Evolutionary conservation across 2,113 vertebrate genomes (phyloP), one percentile per base, ranked within the genome.

Genomic region (Pelvicachromis taeniatus): DNA sequence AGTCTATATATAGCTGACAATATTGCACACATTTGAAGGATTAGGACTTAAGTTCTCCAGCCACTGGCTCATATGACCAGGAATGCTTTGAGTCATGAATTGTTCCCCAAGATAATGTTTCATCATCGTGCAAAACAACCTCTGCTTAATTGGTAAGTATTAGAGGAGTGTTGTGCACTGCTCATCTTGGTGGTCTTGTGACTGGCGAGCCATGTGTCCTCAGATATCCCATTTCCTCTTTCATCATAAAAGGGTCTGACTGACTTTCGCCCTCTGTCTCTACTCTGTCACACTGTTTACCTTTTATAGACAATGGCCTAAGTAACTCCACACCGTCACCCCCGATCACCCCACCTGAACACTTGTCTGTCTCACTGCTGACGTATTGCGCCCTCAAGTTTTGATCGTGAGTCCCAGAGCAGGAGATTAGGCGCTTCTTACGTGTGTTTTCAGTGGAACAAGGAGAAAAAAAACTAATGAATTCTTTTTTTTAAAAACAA

Each of bases 1-100:
- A 92, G 92, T 93, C 97, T 99, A 98, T 97, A 97, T 97, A 98
- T 98, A 98, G 97, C 96, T 96, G 96, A 98, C 97, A 99, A 98
- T 98, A 98, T 97, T 97, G 96, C 96, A 91, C 96, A 97, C 97
- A 96, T 97, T 96, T 96, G 96, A 97, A 96, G 96, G 96, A 94
- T 97, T 97, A 97, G 96, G 97, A 95, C 95, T 97, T 92, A 86
- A 92, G 97, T 97, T 97, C 97, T 97, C 96, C 93, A 93, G 96
- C 95, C 94, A 89, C 40, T 84, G 96, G 96, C 97, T 99, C 97
- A 97, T 97, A 95, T 98, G 94, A 95, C 96, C 95, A 89, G 97
- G 98, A 99, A 99, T 99, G 98, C 96, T 97, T 97, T 97, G 98
- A 98, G 97, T 99, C 97, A 97, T 97, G 97, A 97, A 98, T 98